Evolutionary conservation across 1,140 invertebrate genomes (phyloP).

Genomic region (Drosophila ficusphila): DNA sequence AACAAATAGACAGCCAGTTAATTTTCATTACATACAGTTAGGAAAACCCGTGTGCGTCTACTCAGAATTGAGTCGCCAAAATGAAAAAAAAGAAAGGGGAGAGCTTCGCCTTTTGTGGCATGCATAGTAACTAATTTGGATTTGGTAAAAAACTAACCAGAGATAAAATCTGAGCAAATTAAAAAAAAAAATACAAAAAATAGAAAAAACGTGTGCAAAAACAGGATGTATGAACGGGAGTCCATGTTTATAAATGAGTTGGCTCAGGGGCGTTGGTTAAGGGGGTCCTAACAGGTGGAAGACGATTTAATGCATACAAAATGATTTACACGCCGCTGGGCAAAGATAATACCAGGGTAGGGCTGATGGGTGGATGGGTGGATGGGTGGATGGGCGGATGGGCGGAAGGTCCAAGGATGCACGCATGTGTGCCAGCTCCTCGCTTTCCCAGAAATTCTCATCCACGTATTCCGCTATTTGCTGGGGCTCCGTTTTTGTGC

Average conservation of each 20-base stretch:
- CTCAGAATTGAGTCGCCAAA: too few relatives aligned
- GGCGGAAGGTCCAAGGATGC: neutral
- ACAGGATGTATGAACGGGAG: neutral
- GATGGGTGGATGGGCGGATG: neutral
- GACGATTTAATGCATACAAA: constrained; percentile 83
- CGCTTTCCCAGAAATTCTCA: neutral
- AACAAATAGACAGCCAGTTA: too few relatives aligned
- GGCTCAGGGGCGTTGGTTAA: constrained; percentile 1
- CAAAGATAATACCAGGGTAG: constrained; percentile 70
- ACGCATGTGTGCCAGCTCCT: constrained; percentile 18
- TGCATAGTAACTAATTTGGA: constrained; percentile 42
- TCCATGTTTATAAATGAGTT: constrained; percentile 29
- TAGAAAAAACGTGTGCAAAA: constrained; percentile 5
- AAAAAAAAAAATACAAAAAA: constrained; percentile 3
- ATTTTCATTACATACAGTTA: too few relatives aligned
- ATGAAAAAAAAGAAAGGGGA: too few relatives aligned
- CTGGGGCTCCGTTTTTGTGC: constrained; percentile 45
- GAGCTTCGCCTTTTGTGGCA: constrained; percentile 15
- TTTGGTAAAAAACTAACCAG: constrained; percentile 44
- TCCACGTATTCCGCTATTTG: constrained; percentile 7
- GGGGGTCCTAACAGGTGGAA: constrained; percentile 40
- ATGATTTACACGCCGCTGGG: constrained; percentile 82
- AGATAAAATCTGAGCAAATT: neutral
- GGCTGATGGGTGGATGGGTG: neutral
- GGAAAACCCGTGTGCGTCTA: too few relatives aligned